Conservation (phyloP, 2,797 vertebrate genomes). For the Sternarchorhynchus goeldii region DNA sequence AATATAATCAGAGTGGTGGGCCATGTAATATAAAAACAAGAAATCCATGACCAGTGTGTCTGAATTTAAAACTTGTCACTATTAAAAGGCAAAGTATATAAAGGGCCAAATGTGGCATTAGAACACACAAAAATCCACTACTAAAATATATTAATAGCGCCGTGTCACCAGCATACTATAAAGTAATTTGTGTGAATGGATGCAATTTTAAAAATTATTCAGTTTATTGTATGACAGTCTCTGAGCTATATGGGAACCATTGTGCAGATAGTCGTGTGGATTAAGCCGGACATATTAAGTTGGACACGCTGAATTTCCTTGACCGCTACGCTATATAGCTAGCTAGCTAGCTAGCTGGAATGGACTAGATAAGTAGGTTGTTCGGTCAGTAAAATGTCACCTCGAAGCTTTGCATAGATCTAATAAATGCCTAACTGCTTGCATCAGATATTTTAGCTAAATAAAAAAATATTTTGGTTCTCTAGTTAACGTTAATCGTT, state of each 20-base stretch:
- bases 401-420: too few species aligned
- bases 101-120: neutral
- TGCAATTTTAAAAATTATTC: too few species aligned
- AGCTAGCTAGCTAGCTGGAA: too few species aligned
- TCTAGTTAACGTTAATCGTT: too few species aligned
- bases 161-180: neutral
- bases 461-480: too few species aligned
- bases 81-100: neutral
- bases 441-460: too few species aligned
- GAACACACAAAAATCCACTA: neutral
- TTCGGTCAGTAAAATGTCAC: too few species aligned
- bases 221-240: neutral
- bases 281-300: neutral
- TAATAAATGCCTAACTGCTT: too few species aligned
- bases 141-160: neutral
- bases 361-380: too few species aligned
- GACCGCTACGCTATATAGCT: too few species aligned
- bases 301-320: too few species aligned
- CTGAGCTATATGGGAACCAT: neutral
- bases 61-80: neutral
- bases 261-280: neutral
- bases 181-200: too few species aligned
- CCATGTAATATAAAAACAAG: neutral
- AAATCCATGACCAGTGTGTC: neutral
- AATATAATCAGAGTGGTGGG: neutral